phyloP scores from a whole-genome alignment of 2,888 invertebrate species.

The Sesamia inferens region DNA sequence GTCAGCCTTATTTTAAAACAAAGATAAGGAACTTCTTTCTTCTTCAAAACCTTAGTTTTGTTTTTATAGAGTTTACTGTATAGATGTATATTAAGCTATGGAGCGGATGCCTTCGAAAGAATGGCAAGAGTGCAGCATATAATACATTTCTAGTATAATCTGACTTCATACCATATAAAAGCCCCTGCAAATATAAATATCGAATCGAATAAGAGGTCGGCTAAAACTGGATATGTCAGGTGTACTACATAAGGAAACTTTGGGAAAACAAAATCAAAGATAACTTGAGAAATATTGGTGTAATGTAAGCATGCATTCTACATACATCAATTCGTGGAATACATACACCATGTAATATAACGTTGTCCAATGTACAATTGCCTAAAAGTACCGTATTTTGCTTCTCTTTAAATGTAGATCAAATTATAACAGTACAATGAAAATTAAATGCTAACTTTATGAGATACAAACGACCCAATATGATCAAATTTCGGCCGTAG shows the following conservation, averaged over 20 bases:
- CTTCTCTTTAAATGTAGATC: slow-evolving; percentile 39
- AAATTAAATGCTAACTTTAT: slow-evolving; percentile 51
- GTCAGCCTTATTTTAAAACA: neutral
- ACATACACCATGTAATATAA: neutral
- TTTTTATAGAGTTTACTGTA: no score
- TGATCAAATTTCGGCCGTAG: neutral
- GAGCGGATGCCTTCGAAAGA: no score
- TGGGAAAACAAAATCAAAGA: neutral
- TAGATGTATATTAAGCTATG: no score
- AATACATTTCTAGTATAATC: no score
- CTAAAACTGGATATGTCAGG: no score
- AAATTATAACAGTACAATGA: slow-evolving; percentile 39
- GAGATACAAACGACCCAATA: slow-evolving; percentile 18
- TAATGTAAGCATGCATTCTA: neutral
- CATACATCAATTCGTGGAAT: no score
- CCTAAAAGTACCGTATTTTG: slow-evolving; percentile 45
- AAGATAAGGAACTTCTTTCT: neutral
- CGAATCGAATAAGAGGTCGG: no score
- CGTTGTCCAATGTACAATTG: neutral
- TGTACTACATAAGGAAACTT: neutral
- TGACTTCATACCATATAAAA: no score
- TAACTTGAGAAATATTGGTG: neutral
- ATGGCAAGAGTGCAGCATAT: no score
- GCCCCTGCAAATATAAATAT: no score
- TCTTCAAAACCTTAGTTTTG: neutral